Conservation (phyloP, 2,797 vertebrate species). For the Pelodytes ibericus region DNA sequence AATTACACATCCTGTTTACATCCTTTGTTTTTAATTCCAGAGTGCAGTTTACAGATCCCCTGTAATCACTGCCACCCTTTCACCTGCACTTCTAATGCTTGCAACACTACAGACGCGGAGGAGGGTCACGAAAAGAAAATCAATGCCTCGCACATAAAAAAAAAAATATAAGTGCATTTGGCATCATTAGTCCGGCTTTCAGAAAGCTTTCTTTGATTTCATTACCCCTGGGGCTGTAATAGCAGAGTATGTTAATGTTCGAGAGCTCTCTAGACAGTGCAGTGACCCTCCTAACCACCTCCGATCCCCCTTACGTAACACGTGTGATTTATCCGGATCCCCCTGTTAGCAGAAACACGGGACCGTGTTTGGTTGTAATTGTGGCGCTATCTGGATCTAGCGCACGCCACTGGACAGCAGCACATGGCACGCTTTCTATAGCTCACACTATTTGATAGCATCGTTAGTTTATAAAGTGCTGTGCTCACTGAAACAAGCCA, state of each 20-base stretch:
- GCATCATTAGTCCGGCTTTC: slow-evolving; percentile 58
- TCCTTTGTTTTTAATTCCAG: slow-evolving; percentile 80
- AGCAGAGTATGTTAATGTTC: slow-evolving; percentile 55
- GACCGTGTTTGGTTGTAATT: slow-evolving; percentile 74
- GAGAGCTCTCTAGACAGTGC: slow-evolving; percentile 53
- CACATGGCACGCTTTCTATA: slow-evolving; percentile 77
- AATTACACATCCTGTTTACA: slow-evolving; percentile 85
- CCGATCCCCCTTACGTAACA: no score
- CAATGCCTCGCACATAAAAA: slow-evolving; percentile 50
- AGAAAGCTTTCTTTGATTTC: slow-evolving; percentile 56
- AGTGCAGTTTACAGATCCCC: slow-evolving; percentile 67
- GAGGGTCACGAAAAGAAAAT: slow-evolving; percentile 59
- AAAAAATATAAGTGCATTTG: slow-evolving; percentile 60
- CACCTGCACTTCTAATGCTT: slow-evolving; percentile 48
- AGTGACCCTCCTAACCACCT: slow-evolving; percentile 52
- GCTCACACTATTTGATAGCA: slow-evolving; percentile 85
- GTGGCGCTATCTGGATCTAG: slow-evolving; percentile 75
- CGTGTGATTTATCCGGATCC: no score
- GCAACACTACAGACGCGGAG: slow-evolving; percentile 40
- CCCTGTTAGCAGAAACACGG: slow-evolving; percentile 63
- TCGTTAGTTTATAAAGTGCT: slow-evolving; percentile 88
- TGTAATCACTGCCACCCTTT: slow-evolving; percentile 57
- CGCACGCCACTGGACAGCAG: slow-evolving; percentile 72
- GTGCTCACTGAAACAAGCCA: slow-evolving; percentile 85
- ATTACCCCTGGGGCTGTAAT: slow-evolving; percentile 56